Conservation (phyloP, 1,140 invertebrate genomes). For the Macrosteles quadrilineatus region DNA sequence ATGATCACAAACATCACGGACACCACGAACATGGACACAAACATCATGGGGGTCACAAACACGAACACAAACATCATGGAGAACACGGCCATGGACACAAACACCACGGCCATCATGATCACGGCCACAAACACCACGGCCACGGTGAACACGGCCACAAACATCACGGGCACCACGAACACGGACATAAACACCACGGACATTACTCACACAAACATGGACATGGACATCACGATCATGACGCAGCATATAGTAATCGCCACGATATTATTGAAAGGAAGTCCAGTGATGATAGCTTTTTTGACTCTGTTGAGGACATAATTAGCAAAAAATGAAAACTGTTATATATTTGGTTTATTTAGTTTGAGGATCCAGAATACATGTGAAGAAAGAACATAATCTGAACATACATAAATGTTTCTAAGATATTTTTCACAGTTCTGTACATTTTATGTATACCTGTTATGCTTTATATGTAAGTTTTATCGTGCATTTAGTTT, state of each 20-base stretch:
- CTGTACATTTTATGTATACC: too few species aligned
- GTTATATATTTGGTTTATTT: too few species aligned
- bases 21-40: slow-evolving; percentile 10
- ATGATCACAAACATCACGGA: slow-evolving; percentile 23
- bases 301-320: too few species aligned
- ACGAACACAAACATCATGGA: slow-evolving; percentile 20
- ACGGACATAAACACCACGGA: slow-evolving; percentile 18
- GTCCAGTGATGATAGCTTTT: too few species aligned
- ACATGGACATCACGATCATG: slow-evolving; percentile 6
- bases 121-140: slow-evolving; percentile 20
- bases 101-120: slow-evolving; percentile 5
- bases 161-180: slow-evolving; percentile 16
- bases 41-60: slow-evolving; percentile 7
- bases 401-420: too few species aligned
- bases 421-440: too few species aligned
- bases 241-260: background rate
- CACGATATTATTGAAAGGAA: background rate
- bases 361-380: too few species aligned
- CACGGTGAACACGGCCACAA: slow-evolving; percentile 10
- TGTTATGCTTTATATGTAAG: too few species aligned
- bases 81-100: slow-evolving; percentile 13
- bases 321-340: too few species aligned
- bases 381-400: too few species aligned
- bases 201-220: slow-evolving; percentile 4
- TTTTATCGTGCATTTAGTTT: too few species aligned